phyloP scores from a whole-genome alignment of 1,140 invertebrate genomes.

The Portunus trituberculatus region DNA sequence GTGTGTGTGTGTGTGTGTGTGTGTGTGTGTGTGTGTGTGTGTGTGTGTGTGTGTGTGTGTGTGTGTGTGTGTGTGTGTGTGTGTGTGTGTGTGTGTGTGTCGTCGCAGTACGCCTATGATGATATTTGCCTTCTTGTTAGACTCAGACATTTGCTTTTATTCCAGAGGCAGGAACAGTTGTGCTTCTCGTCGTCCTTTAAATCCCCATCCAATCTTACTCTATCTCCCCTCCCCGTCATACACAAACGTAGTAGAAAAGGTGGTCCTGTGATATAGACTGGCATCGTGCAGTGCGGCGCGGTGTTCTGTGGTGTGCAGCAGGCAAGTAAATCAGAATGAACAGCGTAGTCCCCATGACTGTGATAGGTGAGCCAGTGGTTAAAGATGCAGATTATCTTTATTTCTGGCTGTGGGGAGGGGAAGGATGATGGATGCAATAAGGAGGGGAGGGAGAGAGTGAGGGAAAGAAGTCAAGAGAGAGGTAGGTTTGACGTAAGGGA shows the following conservation, averaged over 20 bases:
- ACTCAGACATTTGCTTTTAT: too few species aligned
- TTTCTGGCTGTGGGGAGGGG: background rate
- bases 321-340: background rate
- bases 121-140: too few species aligned
- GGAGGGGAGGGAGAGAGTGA: background rate
- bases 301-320: background rate
- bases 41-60: too few species aligned
- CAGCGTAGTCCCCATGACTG: background rate
- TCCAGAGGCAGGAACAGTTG: too few species aligned
- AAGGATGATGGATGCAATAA: background rate
- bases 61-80: too few species aligned
- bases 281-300: too few species aligned
- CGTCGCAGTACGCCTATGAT: too few species aligned
- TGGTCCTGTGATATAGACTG: too few species aligned
- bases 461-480: background rate
- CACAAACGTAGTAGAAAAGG: background rate
- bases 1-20: too few species aligned
- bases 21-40: too few species aligned
- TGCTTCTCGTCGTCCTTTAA: too few species aligned
- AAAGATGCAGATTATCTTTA: constrained; percentile 24
- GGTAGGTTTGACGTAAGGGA: background rate
- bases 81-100: too few species aligned
- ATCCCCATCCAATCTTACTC: background rate
- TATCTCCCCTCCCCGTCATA: background rate
- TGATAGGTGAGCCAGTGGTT: background rate